Base-by-base conservation (phyloP, 2,888 invertebrate species). In the Petrophora chlorosata region DNA sequence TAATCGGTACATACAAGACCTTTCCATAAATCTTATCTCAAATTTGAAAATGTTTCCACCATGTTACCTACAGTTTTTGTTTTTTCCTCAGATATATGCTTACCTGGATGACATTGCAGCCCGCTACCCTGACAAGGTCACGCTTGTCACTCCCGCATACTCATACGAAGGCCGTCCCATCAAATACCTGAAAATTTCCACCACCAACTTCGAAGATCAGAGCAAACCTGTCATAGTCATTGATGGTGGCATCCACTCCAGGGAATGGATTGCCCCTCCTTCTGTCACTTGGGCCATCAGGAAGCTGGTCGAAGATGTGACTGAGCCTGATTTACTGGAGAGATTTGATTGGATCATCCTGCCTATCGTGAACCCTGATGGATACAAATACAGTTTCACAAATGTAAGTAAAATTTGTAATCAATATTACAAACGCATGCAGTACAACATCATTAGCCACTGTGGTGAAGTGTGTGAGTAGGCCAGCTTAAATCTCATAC, bases 251-350 rank as follows among this genome's bases (percentile, higher is more conserved):
- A 92, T 93, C 39, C 93, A 93, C 64, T 91, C 92, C 0, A 91
- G 95, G 35, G 95, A 95, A 79, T 95, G 95, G 95, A 93, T 94
- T 47, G 91, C 94, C 0, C 92, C 94, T 0, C 91, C 94, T 0
- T 87, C 92, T 0, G 93, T 93, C 0, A 82, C 94, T 0, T 95
- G 93, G 71, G 87, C 93, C 44, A 93, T 95, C 48, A 87, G 92
- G 52, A 93, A 94, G 68, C 70, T 95, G 54, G 85, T 93, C 0
- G 92, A 92, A 63, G 91, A 94, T 63, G 73, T 89, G 4, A 83
- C 81, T 3, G 92, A 92, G 57, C 73, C 76, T n/a, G 79, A 90
- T 25, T 76, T 95, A 1, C 72, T 94, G 28, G 80, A 92, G 10
- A 82, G 86, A 12, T 91, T 93, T 15, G 94, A 95, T 67, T 95